These are phyloP conservation scores for Australoheros facetus DNA, from an alignment of 2,797 vertebrate genomes.

Conservation along the genomic window DNA sequence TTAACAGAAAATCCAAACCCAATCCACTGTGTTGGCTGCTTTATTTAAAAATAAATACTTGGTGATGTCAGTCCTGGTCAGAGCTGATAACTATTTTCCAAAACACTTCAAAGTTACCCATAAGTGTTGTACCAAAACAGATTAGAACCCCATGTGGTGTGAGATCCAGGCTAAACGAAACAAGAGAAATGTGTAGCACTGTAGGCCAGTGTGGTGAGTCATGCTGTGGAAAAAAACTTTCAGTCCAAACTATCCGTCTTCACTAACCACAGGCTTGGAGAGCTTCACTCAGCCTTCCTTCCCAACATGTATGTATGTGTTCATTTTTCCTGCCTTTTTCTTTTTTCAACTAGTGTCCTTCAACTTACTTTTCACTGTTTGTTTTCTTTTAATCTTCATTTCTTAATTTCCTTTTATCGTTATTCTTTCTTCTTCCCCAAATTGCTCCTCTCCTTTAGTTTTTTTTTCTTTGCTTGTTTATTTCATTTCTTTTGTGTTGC, in stretches of 20 bases:
- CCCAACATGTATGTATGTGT: neutral
- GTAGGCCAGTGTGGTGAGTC: slow-evolving; percentile 59
- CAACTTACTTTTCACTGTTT: neutral
- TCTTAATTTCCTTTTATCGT: neutral
- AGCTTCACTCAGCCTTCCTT: slow-evolving; percentile 12
- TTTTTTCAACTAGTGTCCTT: neutral
- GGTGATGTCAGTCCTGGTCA: neutral
- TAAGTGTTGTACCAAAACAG: neutral
- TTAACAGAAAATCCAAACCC: neutral
- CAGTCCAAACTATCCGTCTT: slow-evolving; percentile 47
- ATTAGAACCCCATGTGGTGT: slow-evolving; percentile 41
- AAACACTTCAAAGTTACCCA: slow-evolving; percentile 14
- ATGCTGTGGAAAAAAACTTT: slow-evolving; percentile 67
- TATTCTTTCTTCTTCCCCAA: neutral
- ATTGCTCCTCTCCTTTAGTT: neutral
- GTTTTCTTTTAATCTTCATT: neutral
- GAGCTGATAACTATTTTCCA: neutral
- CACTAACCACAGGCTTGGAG: slow-evolving; percentile 39
- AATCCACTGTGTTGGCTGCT: neutral
- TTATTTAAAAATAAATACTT: neutral
- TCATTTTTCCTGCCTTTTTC: neutral
- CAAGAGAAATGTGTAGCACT: slow-evolving; percentile 28
- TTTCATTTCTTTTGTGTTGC: neutral
- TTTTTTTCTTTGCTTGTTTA: neutral
- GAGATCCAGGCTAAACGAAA: slow-evolving; percentile 22